Conservation (phyloP, 1,140 invertebrate species). For the Drosophila sucinea region DNA sequence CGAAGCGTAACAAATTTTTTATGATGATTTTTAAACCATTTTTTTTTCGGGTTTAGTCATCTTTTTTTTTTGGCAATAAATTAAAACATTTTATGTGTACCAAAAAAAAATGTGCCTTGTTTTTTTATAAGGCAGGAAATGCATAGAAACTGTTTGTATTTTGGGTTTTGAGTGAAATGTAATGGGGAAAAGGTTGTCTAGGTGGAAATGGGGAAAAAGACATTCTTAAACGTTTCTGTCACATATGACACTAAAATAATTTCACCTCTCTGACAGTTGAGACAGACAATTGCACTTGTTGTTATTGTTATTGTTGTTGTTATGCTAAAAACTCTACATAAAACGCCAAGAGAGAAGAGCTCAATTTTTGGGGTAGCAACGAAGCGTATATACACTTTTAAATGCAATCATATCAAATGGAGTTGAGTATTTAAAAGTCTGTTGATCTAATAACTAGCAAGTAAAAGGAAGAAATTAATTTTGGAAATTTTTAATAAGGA, state of each 20-base stretch:
- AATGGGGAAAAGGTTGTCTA: neutral
- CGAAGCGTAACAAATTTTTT: slow-evolving; percentile 57
- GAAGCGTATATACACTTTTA: neutral
- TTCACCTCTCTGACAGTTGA: neutral
- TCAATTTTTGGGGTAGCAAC: neutral
- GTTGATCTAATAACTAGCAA: too few relatives aligned
- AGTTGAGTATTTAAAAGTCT: too few relatives aligned
- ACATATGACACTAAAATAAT: neutral
- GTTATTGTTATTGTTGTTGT: slow-evolving; percentile 32
- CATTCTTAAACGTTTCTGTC: neutral
- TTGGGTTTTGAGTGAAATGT: neutral
- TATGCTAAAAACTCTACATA: neutral
- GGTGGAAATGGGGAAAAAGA: neutral
- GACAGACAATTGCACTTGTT: slow-evolving; percentile 46
- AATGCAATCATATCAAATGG: too few relatives aligned
- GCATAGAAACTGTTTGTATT: neutral
- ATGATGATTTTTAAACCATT: slow-evolving; percentile 40
- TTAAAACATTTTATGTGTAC: slow-evolving; percentile 52
- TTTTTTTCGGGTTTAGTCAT: slow-evolving; percentile 21
- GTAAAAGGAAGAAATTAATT: too few relatives aligned
- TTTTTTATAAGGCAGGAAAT: neutral
- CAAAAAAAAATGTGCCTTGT: slow-evolving; percentile 11
- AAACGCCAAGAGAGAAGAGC: neutral
- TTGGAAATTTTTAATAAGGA: too few relatives aligned
- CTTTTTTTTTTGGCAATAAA: slow-evolving; percentile 45